These are phyloP conservation scores for Melanchra persicariae DNA, from an alignment of 2,888 invertebrate genomes.

Conservation along the genomic window DNA sequence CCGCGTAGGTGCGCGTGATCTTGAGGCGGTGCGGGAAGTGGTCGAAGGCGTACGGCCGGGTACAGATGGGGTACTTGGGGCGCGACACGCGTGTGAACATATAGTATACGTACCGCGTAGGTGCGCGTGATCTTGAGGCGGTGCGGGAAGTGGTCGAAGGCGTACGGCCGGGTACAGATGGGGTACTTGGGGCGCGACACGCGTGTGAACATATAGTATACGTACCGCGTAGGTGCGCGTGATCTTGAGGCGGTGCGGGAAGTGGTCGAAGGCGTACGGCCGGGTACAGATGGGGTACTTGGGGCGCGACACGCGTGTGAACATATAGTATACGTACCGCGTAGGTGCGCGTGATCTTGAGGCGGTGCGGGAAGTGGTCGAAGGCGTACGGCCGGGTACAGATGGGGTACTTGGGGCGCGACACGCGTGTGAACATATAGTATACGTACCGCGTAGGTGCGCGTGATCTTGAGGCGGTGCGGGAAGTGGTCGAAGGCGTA, in stretches of 20 bases:
- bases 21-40: conserved; percentile 95
- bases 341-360: conserved; percentile 97
- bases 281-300: conserved; percentile 97
- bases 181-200: conserved; percentile 95
- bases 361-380: conserved; percentile 95
- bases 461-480: conserved; percentile 94
- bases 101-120: conserved; percentile 93
- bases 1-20: conserved; percentile 97
- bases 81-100: conserved; percentile 96
- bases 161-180: conserved; percentile 97
- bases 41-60: conserved; percentile 98
- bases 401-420: conserved; percentile 95
- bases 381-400: conserved; percentile 99
- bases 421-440: conserved; percentile 95
- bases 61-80: conserved; percentile 96
- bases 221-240: conserved; percentile 96
- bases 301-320: conserved; percentile 95
- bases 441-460: conserved; percentile 95
- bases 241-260: conserved; percentile 95
- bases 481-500: conserved; percentile 98
- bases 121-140: conserved; percentile 96
- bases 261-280: conserved; percentile 97
- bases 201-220: conserved; percentile 93
- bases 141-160: conserved; percentile 97
- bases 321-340: conserved; percentile 93